Evolutionary conservation across 1,140 invertebrate genomes (phyloP).

Genomic region (Globodera ellingtonae): DNA sequence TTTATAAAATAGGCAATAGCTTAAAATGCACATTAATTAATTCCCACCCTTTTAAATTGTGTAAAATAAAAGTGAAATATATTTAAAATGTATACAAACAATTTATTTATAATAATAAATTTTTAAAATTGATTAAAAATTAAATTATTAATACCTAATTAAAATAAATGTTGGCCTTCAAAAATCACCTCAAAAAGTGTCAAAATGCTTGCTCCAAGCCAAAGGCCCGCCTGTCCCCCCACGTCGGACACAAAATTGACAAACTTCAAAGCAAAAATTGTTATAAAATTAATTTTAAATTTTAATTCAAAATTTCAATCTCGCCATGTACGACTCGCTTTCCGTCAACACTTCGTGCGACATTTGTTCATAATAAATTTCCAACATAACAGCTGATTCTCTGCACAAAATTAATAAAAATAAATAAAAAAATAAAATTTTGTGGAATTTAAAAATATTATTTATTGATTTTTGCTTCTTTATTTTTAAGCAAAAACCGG

Average conservation of each 20-base stretch:
- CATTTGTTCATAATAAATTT: constrained; percentile 65
- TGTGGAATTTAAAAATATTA: no score
- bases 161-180: background rate
- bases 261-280: constrained; percentile 40
- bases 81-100: no score
- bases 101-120: no score
- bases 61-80: no score
- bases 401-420: constrained; percentile 21
- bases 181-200: constrained; percentile 39
- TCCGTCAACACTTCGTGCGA: constrained; percentile 59
- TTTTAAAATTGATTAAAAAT: no score
- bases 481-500: no score
- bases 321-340: constrained; percentile 60
- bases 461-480: no score
- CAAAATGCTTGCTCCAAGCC: constrained; percentile 52
- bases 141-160: no score
- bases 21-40: no score
- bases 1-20: no score
- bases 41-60: no score
- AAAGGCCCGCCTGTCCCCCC: constrained; percentile 58
- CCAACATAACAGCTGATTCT: constrained; percentile 53
- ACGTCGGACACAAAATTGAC: constrained; percentile 64
- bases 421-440: no score
- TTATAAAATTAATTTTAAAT: background rate
- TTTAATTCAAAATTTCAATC: background rate